phyloP scores from a whole-genome alignment of 2,113 vertebrate species.

The Ondatra zibethicus region DNA sequence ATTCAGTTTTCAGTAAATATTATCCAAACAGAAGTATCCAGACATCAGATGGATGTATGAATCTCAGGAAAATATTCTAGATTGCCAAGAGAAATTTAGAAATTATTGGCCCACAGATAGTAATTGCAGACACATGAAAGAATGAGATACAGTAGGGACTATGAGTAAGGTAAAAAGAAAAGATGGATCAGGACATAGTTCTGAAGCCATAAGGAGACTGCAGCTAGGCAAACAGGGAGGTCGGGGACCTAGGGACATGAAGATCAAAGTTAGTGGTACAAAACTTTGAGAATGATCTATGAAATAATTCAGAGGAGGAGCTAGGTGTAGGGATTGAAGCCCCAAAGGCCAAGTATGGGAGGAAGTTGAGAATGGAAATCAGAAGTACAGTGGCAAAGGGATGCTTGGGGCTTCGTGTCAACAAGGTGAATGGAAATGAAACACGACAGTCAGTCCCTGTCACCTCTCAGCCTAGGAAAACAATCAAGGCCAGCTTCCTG shows the following conservation, averaged over 20 bases:
- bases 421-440: not conserved
- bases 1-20: not conserved
- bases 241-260: not conserved
- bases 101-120: not conserved
- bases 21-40: not conserved
- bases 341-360: not conserved
- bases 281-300: not conserved
- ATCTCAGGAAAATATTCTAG: not conserved
- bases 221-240: not conserved
- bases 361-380: not conserved
- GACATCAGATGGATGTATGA: not conserved
- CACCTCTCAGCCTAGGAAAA: not conserved
- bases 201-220: not conserved
- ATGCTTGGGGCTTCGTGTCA: not conserved
- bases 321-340: not conserved
- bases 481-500: no score
- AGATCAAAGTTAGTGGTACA: not conserved
- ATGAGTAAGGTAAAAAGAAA: not conserved
- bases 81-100: not conserved
- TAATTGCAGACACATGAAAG: not conserved
- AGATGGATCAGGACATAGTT: not conserved
- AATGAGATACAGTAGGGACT: not conserved
- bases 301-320: not conserved
- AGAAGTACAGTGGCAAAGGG: not conserved
- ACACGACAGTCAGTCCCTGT: not conserved